These are phyloP conservation scores for Aphrocallistes beatrix DNA, from an alignment of 37 sponge, comb jelly and placozoan genomes.

Conservation along the genomic window DNA sequence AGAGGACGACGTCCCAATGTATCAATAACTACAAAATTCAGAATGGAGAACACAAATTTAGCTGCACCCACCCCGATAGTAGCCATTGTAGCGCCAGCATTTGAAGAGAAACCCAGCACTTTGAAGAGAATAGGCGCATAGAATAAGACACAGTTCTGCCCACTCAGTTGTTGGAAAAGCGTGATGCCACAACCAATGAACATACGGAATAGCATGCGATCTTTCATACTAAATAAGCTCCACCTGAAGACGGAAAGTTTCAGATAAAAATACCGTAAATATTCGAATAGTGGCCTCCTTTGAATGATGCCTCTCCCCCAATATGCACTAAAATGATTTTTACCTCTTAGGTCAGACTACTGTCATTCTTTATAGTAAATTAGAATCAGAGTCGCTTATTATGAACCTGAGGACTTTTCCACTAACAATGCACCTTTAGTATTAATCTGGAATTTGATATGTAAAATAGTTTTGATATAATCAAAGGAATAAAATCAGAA, in stretches of 20 bases:
- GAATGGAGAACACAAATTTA: conserved; percentile 42
- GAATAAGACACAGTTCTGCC: background rate
- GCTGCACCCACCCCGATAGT: conserved; percentile 35
- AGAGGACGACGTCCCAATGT: conserved; percentile 38
- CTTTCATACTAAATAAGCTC: background rate
- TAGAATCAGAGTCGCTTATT: no score
- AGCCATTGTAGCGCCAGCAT: conserved; percentile 11
- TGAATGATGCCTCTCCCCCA: no score
- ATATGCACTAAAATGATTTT: no score
- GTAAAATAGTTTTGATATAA: no score
- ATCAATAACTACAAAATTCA: conserved; percentile 36
- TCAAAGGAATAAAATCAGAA: no score
- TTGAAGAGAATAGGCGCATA: conserved; percentile 33
- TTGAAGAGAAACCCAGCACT: conserved; percentile 27
- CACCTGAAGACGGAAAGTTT: background rate
- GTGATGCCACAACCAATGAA: background rate
- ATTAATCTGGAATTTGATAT: no score
- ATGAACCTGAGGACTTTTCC: no score
- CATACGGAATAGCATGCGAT: background rate
- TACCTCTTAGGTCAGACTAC: no score
- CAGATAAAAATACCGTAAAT: no score
- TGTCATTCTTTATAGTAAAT: no score
- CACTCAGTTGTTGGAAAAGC: background rate
- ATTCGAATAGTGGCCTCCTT: no score
- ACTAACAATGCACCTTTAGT: no score